phyloP scores from a whole-genome alignment of 2,113 vertebrate species.

The Ciconia boyciana region DNA sequence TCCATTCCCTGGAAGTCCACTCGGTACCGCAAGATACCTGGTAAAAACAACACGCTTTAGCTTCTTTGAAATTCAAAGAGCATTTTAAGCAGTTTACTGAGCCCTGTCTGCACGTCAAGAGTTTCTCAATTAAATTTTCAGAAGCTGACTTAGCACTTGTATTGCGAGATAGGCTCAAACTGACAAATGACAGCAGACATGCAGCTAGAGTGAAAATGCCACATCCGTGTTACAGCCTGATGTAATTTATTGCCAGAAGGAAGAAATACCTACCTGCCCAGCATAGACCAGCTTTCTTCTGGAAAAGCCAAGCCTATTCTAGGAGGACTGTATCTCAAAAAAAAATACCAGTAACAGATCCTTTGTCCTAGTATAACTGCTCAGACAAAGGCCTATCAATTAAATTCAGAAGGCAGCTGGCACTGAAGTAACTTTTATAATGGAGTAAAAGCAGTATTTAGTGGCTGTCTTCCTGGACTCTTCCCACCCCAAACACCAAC shows the following conservation, averaged over 20 bases:
- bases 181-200: neutral
- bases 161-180: neutral
- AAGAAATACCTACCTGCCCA: neutral
- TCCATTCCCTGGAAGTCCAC: conserved; percentile 99
- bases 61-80: neutral
- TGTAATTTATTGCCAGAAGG: fast-evolving
- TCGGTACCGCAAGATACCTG: conserved; percentile 99
- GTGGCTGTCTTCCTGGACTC: neutral
- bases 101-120: neutral
- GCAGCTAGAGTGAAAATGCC: neutral
- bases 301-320: neutral
- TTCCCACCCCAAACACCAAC: neutral
- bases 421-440: neutral
- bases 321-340: neutral
- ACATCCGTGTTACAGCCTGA: neutral
- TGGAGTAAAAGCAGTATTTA: neutral
- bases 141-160: neutral
- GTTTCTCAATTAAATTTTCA: fast-evolving
- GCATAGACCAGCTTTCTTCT: neutral
- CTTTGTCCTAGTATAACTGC: neutral
- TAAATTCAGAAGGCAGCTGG: neutral
- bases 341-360: neutral
- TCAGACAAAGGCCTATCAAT: fast-evolving
- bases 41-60: conserved; percentile 29
- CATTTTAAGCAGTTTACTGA: neutral